phyloP scores from a whole-genome alignment of 1,140 invertebrate genomes.

The Drosophila guanche region DNA sequence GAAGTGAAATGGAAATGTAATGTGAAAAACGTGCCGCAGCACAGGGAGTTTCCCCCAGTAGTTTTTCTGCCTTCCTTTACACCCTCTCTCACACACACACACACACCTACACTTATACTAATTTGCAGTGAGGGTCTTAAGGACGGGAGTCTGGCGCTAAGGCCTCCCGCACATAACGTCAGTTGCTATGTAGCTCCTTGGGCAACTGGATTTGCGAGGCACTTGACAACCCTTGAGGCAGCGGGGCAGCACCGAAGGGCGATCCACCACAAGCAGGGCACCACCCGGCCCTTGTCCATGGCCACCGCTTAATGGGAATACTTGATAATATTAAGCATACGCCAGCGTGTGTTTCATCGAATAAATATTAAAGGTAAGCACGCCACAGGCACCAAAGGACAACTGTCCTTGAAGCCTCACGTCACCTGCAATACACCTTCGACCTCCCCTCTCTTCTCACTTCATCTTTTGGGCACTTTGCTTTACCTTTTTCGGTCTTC shows the following conservation, averaged over 20 bases:
- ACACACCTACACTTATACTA: constrained; percentile 17
- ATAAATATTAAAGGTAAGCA: constrained; percentile 39
- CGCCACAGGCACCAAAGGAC: constrained; percentile 11
- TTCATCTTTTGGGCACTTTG: too few relatives aligned
- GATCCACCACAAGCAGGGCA: too few relatives aligned
- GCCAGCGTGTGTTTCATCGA: constrained; percentile 20
- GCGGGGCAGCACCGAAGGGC: neutral
- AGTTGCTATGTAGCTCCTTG: constrained; percentile 23
- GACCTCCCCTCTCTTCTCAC: too few relatives aligned
- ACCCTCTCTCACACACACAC: too few relatives aligned
- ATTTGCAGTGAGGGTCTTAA: constrained; percentile 31
- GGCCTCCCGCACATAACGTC: constrained; percentile 2
- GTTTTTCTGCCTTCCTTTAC: constrained; percentile 2
- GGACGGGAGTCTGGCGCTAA: constrained; percentile 7
- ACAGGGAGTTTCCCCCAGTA: constrained; percentile 18
- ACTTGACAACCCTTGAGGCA: neutral
- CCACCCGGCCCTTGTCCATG: too few relatives aligned
- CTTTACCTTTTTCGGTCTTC: too few relatives aligned
- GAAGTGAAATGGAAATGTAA: constrained; percentile 53
- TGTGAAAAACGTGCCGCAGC: constrained; percentile 68
- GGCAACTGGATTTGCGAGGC: constrained; percentile 5
- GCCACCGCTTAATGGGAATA: constrained; percentile 12
- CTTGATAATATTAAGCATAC: constrained; percentile 48
- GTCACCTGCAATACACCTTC: constrained; percentile 4
- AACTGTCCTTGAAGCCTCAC: constrained; percentile 42